Evolutionary conservation across 2,113 vertebrate genomes (phyloP), one percentile per base, ranked within the genome.

Genomic region (Lamprotornis superbus): DNA sequence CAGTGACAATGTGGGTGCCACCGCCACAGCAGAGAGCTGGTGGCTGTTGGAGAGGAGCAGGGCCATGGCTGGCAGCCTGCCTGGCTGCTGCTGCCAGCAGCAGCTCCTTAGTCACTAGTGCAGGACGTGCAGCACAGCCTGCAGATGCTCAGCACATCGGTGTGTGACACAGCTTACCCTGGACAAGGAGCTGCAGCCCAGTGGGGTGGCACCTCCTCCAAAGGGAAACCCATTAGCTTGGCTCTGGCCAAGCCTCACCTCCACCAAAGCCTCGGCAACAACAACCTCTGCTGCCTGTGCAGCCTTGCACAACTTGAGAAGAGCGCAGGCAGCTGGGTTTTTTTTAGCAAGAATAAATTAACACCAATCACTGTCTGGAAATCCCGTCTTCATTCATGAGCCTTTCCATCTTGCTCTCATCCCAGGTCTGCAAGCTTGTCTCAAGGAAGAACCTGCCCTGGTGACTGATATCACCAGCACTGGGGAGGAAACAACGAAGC

Each of bases 271-370:
- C 77, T 79, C 93, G 63, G 71, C 91, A 90, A 56, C 42, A 78
- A 50, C 4, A 7, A 44, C 39, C 82, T 61, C 73, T 82, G 83
- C 83, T 83, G 76, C 44, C 61, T 33, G 33, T 12, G 55, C 46
- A 84, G 31, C 57, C 70, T 42, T 25, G 35, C 17, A n/a, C 12
- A 73, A 53, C 67, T 52, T 22, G 11, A 70, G 70, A 68, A 90
- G 53, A 81, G 16, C 0, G 2, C 0, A 8, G 30, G 33, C 30
- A 60, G 40, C 18, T 33, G 40, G 13, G 15, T 3, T 39, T 89
- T 71, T 82, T 61, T 35, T 75, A 91, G 59, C 23, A 85, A 76
- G 65, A 91, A 91, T 60, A 83, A 93, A 84, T 37, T 67, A 65
- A 77, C 7, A 10, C 39, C 2, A 53, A 49, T 67, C 67, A 16